A percentile compares a stretch with the other conserved stretches of the same genome.
phyloP scores from a whole-genome alignment of 2,113 vertebrate species.

The Dasyornis broadbenti region DNA sequence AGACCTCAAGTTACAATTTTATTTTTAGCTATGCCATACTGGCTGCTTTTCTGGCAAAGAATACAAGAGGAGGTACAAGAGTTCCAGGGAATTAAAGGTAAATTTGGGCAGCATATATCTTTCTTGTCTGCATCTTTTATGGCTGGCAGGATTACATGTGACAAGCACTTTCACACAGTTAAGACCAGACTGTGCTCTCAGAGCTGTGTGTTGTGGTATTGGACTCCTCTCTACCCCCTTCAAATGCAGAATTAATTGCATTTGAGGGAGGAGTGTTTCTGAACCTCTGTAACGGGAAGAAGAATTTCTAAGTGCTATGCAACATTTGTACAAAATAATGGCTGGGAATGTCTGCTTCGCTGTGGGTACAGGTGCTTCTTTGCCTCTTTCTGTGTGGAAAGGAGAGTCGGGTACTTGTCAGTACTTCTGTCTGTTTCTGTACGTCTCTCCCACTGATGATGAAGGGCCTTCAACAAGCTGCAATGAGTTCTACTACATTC shows the following conservation, averaged over 20 bases:
- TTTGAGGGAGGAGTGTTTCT: neutral
- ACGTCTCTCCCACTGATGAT: neutral
- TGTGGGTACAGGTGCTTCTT: neutral
- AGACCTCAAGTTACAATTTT: neutral
- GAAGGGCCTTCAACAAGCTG: neutral
- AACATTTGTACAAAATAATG: neutral
- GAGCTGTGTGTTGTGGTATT: rapidly evolving
- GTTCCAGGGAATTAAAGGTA: neutral
- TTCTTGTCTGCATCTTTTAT: neutral
- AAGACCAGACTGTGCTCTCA: neutral
- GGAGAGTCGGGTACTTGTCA: neutral
- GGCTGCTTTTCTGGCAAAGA: neutral
- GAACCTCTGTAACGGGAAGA: neutral
- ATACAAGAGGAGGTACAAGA: neutral
- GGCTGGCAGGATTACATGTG: neutral
- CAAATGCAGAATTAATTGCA: neutral
- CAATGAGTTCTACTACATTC: neutral
- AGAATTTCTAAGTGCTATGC: neutral
- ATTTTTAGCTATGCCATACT: neutral
- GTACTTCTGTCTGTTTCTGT: neutral
- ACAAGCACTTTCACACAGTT: neutral
- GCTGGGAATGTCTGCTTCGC: rapidly evolving
- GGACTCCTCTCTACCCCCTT: neutral
- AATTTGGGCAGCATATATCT: neutral
- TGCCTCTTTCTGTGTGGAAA: neutral